Base-by-base conservation (phyloP, 2,888 invertebrate genomes). In the Apantesis nais region DNA sequence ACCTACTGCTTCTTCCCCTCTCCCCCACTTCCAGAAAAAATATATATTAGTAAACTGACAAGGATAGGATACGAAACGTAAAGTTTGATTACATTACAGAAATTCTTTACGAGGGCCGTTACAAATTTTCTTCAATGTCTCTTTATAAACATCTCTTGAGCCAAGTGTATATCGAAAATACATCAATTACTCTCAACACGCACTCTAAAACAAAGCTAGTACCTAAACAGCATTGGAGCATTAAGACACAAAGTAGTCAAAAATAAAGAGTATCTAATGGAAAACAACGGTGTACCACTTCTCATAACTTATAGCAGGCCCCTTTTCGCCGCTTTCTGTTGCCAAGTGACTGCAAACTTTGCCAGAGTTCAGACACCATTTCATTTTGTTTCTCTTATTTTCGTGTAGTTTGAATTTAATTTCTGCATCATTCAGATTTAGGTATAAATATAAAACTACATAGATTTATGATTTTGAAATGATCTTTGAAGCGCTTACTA, bases 301-400 rank as follows among this genome's bases (percentile, higher is more conserved):
- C 65, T 65, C 34, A 39, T 78, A 14, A 71, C 77, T 85, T 86
- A 67, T 4, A 67, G 80, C 88, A 80, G 65, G 48, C 69, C 14
- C 66, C 62, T 66, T 41, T 72, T 71, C 79, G 71, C 80, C 84
- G 85, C 82, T 85, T 84, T 78, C 81, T 78, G 83, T 83, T 92
- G 91, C 90, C 91, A 92, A 91, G 89, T 90, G 90, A 84, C 86
- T 85, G 85, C 83, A 88, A 90, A 90, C 88, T 89, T 86, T 81
- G 81, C 83, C 85, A 84, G 83, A 77, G 81, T 80, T 79, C 82
- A 70, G 71, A 73, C 79, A 80, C 82, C 78, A 78, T 80, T 89
- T 86, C 86, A 88, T 88, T 87, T 88, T 85, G 85, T 88, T 89
- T 85, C 79, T 74, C 78, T 83, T 83, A 86, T 88, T 89, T 87